Evolutionary conservation across 2,113 vertebrate species (phyloP), one percentile per base, ranked within the genome.

Genomic region (Odobenus rosmarus): DNA sequence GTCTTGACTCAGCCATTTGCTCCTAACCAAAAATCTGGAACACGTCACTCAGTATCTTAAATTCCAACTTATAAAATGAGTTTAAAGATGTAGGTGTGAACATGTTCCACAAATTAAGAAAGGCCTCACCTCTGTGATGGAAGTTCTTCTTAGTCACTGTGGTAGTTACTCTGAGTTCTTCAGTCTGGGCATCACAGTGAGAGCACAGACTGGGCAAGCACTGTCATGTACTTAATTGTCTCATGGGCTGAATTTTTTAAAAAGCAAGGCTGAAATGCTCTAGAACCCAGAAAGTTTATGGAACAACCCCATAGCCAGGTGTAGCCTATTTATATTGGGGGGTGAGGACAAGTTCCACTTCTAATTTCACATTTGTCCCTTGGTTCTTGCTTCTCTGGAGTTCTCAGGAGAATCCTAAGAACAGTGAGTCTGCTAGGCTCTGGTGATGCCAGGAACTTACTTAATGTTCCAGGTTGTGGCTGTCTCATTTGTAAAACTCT

Each of bases 1-100:
- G 71, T 86, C 77, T 80, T 69, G 23, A 46, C 90, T 92, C 79
- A 97, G 74, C 86, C 57, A 18, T 31, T 74, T 64, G 86, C 59
- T 51, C 84, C n/a, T 93, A 59, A 90, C 31, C 16, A 42, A 46
- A 46, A 61, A 96, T 5, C 69, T 33, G 39, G 85, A 76, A 82
- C 19, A 51, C 85, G 0, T 93, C 64, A 31, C 36, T 95, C 39
- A 82, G 10, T 42, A n/a, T 16, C 55, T 96, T 81, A 42, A 79
- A 28, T 77, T 94, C 39, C 80, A 67, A 13, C n/a, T 55, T 93
- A 19, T 46, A 36, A 95, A 95, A 81, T 59, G 9, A n/a, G 36
- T n/a, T 77, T 51, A 80, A 86, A 86, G 86, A 69, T 57, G 71
- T 16, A 74, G 24, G 33, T 24, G 16, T 67, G 69, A 90, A 51